Evolutionary conservation across 2,888 invertebrate genomes (phyloP).

Genomic region (Trimorus sp.): DNA sequence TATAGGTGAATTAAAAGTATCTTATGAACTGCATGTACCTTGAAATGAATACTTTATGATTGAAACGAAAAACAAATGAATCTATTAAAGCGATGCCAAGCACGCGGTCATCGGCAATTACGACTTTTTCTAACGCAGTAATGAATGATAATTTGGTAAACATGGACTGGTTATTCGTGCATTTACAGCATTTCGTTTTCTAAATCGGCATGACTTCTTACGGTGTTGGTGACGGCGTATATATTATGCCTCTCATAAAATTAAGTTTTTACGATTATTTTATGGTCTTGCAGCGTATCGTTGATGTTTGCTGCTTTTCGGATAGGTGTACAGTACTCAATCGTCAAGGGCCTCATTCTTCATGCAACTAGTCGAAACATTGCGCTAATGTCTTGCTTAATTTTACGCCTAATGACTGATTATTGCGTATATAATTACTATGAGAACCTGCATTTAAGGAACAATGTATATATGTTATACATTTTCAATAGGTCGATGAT

Average conservation of each 20-base stretch:
- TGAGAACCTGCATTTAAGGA: slow-evolving; percentile 11
- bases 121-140: slow-evolving; percentile 37
- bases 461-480: slow-evolving; percentile 17
- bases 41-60: neutral
- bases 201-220: slow-evolving; percentile 72
- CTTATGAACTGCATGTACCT: too few relatives aligned
- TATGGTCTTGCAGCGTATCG: slow-evolving; percentile 80
- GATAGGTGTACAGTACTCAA: slow-evolving; percentile 69
- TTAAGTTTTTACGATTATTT: slow-evolving; percentile 82
- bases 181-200: slow-evolving; percentile 70
- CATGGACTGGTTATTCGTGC: slow-evolving; percentile 55
- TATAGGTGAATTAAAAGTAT: too few relatives aligned
- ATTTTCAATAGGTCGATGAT: slow-evolving; percentile 11
- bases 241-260: slow-evolving; percentile 82
- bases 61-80: slow-evolving; percentile 1
- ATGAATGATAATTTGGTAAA: slow-evolving; percentile 56
- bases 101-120: slow-evolving; percentile 7
- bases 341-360: slow-evolving; percentile 72
- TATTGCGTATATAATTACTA: slow-evolving; percentile 27
- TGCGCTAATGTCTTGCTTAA: slow-evolving; percentile 52
- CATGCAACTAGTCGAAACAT: slow-evolving; percentile 51
- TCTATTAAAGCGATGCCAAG: slow-evolving; percentile 8
- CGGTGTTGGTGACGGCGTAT: slow-evolving; percentile 78
- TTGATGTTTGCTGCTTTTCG: slow-evolving; percentile 76
- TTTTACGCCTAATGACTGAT: slow-evolving; percentile 40